phyloP scores from a whole-genome alignment of 2,113 vertebrate species.

The Esox niger region DNA sequence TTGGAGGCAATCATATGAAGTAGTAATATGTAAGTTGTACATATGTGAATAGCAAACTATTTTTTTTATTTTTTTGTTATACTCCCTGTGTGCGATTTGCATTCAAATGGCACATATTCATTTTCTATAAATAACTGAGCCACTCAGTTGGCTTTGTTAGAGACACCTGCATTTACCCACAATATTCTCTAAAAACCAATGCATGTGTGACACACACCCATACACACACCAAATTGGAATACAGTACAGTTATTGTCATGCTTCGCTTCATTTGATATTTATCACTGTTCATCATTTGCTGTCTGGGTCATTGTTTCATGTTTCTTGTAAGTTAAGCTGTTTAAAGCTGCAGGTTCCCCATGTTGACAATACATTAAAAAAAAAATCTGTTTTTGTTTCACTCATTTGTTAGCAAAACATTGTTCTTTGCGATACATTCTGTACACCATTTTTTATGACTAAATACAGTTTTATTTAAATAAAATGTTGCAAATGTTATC shows the following conservation, averaged over 20 bases:
- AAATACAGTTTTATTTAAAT: slow-evolving; percentile 69
- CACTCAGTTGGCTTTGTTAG: slow-evolving; percentile 3
- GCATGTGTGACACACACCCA: not conserved
- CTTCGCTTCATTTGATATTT: too few relatives aligned
- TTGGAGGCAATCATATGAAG: slow-evolving; percentile 52
- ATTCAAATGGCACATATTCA: slow-evolving; percentile 13
- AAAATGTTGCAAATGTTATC: slow-evolving; percentile 61
- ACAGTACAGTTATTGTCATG: slow-evolving; percentile 2
- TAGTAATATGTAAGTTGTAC: slow-evolving; percentile 41
- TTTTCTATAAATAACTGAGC: slow-evolving; percentile 17
- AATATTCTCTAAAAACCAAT: slow-evolving; percentile 2
- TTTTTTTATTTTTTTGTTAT: slow-evolving; percentile 38
- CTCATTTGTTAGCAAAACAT: slow-evolving; percentile 28
- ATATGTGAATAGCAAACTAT: slow-evolving; percentile 40
- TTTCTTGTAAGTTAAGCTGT: slow-evolving; percentile 28
- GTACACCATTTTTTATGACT: slow-evolving; percentile 52
- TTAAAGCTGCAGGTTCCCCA: slow-evolving; percentile 45
- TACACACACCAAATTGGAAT: not conserved
- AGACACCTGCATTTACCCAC: slow-evolving; percentile 20
- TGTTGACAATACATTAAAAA: slow-evolving; percentile 27
- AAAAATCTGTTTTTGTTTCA: slow-evolving; percentile 18
- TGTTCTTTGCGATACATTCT: slow-evolving; percentile 51
- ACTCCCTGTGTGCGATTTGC: slow-evolving; percentile 27
- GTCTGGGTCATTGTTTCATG: slow-evolving; percentile 6
- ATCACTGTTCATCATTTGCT: too few relatives aligned